Evolutionary conservation across 2,888 invertebrate species (phyloP).

Genomic region (Netelia inedita): DNA sequence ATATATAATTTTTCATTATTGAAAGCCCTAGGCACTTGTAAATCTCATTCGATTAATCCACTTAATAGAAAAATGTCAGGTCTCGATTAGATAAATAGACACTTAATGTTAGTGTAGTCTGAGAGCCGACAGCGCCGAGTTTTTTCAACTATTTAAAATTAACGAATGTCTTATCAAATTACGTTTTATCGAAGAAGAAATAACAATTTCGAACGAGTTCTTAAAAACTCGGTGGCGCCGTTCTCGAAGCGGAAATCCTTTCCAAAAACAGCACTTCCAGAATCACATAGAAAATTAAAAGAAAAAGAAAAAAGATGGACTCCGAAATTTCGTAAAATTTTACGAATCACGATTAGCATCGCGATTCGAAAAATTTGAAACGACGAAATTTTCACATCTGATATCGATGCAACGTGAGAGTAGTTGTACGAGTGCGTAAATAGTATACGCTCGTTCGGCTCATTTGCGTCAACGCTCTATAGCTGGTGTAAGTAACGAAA

Average conservation of each 20-base stretch:
- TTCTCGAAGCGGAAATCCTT: conserved; percentile 61
- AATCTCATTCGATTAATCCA: conserved; percentile 55
- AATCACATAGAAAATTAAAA: conserved; percentile 40
- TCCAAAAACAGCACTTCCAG: conserved; percentile 63
- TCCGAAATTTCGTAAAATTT: conserved; percentile 52
- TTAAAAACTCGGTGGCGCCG: conserved; percentile 57
- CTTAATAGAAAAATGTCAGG: conserved; percentile 59
- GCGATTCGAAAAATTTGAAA: conserved; percentile 76
- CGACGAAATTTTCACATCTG: conserved; percentile 65
- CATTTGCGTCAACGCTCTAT: conserved; percentile 73
- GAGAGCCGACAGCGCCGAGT: conserved; percentile 53
- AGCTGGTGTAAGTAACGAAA: conserved; percentile 72
- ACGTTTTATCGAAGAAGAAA: neutral
- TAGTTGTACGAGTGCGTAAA: conserved; percentile 59
- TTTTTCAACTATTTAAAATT: conserved; percentile 16
- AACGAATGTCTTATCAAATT: neutral
- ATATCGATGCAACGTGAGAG: conserved; percentile 70
- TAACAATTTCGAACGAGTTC: neutral
- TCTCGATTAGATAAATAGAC: conserved; percentile 61
- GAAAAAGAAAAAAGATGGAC: conserved; percentile 51
- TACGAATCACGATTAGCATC: conserved; percentile 50
- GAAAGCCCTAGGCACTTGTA: conserved; percentile 55
- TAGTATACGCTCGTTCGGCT: conserved; percentile 72
- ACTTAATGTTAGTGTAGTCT: conserved; percentile 66
- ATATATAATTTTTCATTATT: conserved; percentile 30